phyloP scores from a whole-genome alignment of 1,140 invertebrate species.

The Xylocopa sonorina region DNA sequence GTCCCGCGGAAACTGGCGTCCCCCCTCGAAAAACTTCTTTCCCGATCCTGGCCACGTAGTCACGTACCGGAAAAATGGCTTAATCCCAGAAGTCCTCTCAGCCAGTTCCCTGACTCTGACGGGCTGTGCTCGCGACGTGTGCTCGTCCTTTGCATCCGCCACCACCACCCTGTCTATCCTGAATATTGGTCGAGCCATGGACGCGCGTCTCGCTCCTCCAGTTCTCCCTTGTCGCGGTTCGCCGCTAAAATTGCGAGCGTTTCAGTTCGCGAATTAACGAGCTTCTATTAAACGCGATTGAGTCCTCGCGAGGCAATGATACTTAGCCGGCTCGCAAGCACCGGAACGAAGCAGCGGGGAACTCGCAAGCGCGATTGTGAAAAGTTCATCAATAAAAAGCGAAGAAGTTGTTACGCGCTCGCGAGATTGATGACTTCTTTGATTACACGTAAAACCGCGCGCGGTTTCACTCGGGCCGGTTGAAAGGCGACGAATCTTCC shows the following conservation, averaged over 20 bases:
- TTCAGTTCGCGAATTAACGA: too few relatives aligned
- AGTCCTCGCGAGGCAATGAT: too few relatives aligned
- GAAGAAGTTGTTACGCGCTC: background rate
- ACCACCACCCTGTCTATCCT: constrained; percentile 42
- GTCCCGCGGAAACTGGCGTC: constrained; percentile 46
- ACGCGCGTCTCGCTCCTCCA: background rate
- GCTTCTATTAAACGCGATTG: too few relatives aligned
- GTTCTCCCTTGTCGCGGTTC: constrained; percentile 2
- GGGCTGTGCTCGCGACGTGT: constrained; percentile 41
- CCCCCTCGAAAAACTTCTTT: constrained; percentile 40
- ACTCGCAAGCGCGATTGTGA: background rate
- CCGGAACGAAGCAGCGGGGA: too few relatives aligned
- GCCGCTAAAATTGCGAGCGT: background rate
- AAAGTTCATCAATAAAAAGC: background rate
- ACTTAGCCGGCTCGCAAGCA: too few relatives aligned
- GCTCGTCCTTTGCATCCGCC: constrained; percentile 49
- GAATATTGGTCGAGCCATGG: constrained; percentile 49
- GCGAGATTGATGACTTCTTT: constrained; percentile 33
- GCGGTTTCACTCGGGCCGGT: background rate
- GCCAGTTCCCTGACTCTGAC: constrained; percentile 56
- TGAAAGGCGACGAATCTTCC: constrained; percentile 5
- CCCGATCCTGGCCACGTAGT: constrained; percentile 58
- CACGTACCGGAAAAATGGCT: constrained; percentile 69
- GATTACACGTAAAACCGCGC: constrained; percentile 10
- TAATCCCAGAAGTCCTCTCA: constrained; percentile 68